These are phyloP conservation scores for Sapajus apella DNA, from an alignment of 2,113 vertebrate genomes.

Conservation along the genomic window DNA sequence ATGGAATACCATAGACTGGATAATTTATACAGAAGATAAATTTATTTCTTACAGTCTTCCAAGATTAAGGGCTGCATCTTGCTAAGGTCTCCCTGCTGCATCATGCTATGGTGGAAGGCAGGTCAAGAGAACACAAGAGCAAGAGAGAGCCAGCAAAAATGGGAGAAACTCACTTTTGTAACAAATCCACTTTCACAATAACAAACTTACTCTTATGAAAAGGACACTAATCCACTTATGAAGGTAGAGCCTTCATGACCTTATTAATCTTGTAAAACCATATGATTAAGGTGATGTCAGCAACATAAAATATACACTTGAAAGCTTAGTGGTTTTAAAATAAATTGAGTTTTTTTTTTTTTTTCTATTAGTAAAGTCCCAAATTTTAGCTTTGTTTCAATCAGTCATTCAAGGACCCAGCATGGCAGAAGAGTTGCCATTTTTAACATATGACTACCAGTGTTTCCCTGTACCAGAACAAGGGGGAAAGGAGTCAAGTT, in stretches of 20 bases:
- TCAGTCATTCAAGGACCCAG: background rate
- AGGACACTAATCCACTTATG: background rate
- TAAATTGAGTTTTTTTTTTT: background rate
- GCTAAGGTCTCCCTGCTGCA: background rate
- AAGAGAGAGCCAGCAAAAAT: background rate
- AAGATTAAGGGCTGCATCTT: background rate
- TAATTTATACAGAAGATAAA: background rate
- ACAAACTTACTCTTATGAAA: background rate
- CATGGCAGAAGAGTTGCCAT: background rate
- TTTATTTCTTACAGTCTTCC: background rate
- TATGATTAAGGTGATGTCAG: background rate
- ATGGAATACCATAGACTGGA: background rate
- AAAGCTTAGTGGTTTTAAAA: background rate
- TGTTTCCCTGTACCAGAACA: background rate
- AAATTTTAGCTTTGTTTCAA: background rate
- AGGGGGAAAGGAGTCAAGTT: background rate
- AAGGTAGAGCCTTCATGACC: background rate
- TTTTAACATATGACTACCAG: background rate
- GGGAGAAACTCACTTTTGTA: background rate
- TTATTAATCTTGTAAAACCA: background rate
- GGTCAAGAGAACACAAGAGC: background rate
- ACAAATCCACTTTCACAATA: background rate
- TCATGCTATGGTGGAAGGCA: background rate
- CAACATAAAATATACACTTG: background rate
- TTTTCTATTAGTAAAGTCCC: background rate